Evolutionary conservation across 2,113 vertebrate species (phyloP), one percentile per base, ranked within the genome.

Genomic region (Indicator indicator): DNA sequence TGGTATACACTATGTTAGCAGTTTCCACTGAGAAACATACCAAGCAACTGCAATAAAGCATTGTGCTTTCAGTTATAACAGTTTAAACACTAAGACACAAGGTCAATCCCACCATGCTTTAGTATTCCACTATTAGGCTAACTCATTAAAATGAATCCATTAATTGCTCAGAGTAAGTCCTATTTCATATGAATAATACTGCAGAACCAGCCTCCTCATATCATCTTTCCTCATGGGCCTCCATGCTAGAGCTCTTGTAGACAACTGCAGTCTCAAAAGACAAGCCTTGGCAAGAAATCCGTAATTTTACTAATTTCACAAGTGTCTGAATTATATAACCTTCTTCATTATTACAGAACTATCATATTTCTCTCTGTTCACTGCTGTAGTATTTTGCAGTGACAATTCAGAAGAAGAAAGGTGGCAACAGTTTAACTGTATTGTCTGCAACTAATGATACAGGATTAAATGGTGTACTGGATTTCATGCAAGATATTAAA

Each of bases 201-300:
- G 65, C 86, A 84, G 83, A 78, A 90, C 78, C 70, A 78, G 83
- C 83, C 73, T 90, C 40, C 78, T 93, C 80, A 16, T 86, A 75
- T 81, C 9, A 1, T 70, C 72, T 88, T 88, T 83, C 73, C 92
- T 94, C 73, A 81, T 3, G 5, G 89, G 70, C 44, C 77, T 86
- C 86, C 13, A 9, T 62, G 80, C 94, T 84, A 92, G 20, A 86
- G 74, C 62, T 94, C 77, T 73, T 83, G 83, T 90, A 92, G 83
- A 92, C 88, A 96, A 88, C 44, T 9, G 21, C 83, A 93, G 83
- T 62, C 88, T 95, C 88, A 50, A 74, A 94, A 93, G 83, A 86
- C 69, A 94, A 90, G 88, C 54, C 70, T 93, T 90, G 90, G 88
- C 90, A 94, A 81, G 86, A 92, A 92, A 90, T 82, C 68, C 30